Conservation (phyloP, 2,113 vertebrate genomes). For the Poeciliopsis occidentalis region DNA sequence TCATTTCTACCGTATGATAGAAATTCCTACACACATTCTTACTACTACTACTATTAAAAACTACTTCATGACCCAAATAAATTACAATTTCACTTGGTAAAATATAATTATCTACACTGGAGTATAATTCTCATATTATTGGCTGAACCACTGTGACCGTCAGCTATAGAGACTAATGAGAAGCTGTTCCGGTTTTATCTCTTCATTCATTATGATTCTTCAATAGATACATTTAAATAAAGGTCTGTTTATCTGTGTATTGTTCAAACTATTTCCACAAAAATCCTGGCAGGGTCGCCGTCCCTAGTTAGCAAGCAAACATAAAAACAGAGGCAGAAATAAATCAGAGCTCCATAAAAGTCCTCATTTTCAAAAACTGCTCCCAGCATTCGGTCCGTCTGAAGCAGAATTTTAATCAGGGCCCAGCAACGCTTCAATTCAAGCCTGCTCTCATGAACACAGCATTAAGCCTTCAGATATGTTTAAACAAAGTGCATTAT, state of each 20-base stretch:
- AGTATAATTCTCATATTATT: background rate
- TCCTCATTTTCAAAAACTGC: slow-evolving; percentile 54
- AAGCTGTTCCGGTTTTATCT: background rate
- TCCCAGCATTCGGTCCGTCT: slow-evolving; percentile 44
- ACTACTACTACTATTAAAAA: background rate
- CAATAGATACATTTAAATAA: slow-evolving; percentile 8
- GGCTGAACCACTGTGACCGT: background rate
- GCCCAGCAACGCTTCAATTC: slow-evolving; percentile 42
- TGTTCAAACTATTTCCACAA: slow-evolving; percentile 20
- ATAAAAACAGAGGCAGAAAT: slow-evolving; percentile 22
- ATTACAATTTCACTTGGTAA: background rate
- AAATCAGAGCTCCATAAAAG: slow-evolving; percentile 49
- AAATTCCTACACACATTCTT: too few relatives aligned
- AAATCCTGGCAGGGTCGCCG: background rate
- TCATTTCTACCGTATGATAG: too few relatives aligned
- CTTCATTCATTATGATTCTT: background rate
- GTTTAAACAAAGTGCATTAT: slow-evolving; percentile 74
- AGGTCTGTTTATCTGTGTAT: slow-evolving; percentile 6
- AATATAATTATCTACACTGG: background rate
- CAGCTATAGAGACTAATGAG: background rate
- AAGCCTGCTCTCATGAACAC: slow-evolving; percentile 49
- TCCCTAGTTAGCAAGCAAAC: slow-evolving; percentile 19
- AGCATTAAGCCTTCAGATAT: slow-evolving; percentile 50
- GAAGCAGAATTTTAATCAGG: slow-evolving; percentile 67
- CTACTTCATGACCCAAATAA: background rate